Conservation (phyloP, 2,888 invertebrate genomes). For the Eutolmus rufibarbis region DNA sequence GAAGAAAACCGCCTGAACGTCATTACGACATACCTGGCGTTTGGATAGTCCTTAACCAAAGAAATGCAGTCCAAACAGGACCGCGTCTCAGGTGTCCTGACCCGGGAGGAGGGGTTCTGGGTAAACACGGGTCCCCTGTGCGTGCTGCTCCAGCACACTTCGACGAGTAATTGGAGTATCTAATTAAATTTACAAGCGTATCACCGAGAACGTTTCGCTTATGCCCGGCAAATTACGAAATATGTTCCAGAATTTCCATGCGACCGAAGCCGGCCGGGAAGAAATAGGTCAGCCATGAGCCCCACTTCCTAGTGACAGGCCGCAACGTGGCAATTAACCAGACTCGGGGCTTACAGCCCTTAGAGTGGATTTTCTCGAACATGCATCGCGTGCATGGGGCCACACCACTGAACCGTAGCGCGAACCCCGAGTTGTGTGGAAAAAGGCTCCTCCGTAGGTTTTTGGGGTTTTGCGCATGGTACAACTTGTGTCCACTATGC, state of each 20-base stretch:
- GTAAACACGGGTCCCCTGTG: not conserved
- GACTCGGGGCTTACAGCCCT: not conserved
- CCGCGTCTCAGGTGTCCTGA: not conserved
- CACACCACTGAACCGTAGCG: not conserved
- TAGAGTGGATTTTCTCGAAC: not conserved
- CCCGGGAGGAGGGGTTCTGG: not conserved
- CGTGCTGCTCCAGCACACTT: not conserved
- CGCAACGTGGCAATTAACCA: conserved; percentile 33
- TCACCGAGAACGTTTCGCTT: not conserved
- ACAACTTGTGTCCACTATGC: conserved; percentile 31
- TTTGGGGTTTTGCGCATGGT: conserved; percentile 21
- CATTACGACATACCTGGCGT: not conserved
- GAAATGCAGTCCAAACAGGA: not conserved
- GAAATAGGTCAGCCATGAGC: conserved; percentile 27
- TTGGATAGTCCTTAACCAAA: not conserved
- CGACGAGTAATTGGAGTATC: not conserved
- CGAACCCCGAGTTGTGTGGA: not conserved
- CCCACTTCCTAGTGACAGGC: conserved; percentile 12
- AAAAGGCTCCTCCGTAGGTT: not conserved
- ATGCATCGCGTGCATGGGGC: conserved; percentile 43
- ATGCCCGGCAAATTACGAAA: not conserved
- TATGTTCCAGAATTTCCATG: conserved; percentile 1
- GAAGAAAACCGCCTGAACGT: not conserved
- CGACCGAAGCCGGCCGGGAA: not conserved
- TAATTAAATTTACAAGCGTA: conserved; percentile 21